Base-by-base conservation (phyloP, 2,113 vertebrate genomes). In the Talpa occidentalis region DNA sequence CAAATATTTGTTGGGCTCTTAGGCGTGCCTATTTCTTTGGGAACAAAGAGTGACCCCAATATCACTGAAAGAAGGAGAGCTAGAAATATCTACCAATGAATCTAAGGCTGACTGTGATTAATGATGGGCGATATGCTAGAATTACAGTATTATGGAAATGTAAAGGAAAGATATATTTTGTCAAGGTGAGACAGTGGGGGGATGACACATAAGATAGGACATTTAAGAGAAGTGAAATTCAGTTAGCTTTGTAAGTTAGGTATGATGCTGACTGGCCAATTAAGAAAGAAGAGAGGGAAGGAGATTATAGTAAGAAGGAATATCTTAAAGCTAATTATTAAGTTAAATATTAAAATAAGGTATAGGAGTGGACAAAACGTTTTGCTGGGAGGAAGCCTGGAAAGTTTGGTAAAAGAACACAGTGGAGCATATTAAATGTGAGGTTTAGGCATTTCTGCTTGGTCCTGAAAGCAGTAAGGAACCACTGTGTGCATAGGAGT, bases 61-160 rank as follows among this genome's bases (percentile, higher is more conserved):
- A 52, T 88, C 73, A 85, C 76, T 81, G 40, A 92, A 81, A 88
- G 62, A 62, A 94, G 67, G 1, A 30, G 59, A 22, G 81, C 22
- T 0, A 49, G 14, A 70, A 16, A 52, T 30, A 47, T 26, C 82
- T 70, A 17, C 47, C 24, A 93, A 87, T 62, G 69, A 64, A 59
- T 70, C 42, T 49, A 74, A 74, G 52, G 40, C 28, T 82, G 44
- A 66, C 4, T 10, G 2, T 72, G 40, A 80, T 69, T 66, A 82
- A 64, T 10, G 30, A 64, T 40, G 52, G 54, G 17, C 0, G 0
- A 2, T 35, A 17, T 15, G 35, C 49, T 11, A 32, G 28, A 82
- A 70, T 59, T 22, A 40, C 32, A 21, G 5, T 42, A 1, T 32
- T 22, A 0, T 78, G 17, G 42, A 12, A 88, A 47, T 44, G 26